These are phyloP conservation scores for Pluvialis apricaria DNA, from an alignment of 2,113 vertebrate genomes.

Conservation along the genomic window DNA sequence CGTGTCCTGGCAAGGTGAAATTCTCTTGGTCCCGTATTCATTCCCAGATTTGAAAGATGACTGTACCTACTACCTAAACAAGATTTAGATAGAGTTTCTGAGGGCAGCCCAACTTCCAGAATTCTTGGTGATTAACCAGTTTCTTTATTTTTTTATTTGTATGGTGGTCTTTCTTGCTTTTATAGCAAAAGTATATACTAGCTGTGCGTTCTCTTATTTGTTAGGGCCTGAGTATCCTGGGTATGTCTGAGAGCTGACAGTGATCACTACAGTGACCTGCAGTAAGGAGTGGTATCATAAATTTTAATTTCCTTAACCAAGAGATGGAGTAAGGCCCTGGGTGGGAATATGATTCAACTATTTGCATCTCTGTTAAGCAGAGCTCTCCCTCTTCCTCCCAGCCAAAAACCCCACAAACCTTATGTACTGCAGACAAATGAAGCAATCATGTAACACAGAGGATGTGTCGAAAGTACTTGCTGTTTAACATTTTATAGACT, in stretches of 20 bases:
- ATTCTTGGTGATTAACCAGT: background rate
- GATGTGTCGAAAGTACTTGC: background rate
- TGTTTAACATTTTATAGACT: background rate
- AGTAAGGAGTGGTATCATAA: background rate
- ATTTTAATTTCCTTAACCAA: background rate
- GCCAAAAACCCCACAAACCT: rapidly evolving
- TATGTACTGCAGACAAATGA: background rate
- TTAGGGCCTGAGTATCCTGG: background rate
- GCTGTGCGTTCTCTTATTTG: background rate
- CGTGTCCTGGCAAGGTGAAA: background rate
- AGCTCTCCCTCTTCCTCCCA: background rate
- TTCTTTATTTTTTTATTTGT: background rate
- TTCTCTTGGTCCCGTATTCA: background rate
- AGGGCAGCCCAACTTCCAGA: background rate
- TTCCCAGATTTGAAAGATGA: background rate
- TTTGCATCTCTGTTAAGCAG: background rate
- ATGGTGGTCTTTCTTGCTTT: background rate
- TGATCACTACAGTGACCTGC: background rate
- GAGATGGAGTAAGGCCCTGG: background rate
- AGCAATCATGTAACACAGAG: background rate
- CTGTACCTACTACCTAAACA: background rate
- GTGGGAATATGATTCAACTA: background rate
- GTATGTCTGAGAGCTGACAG: background rate
- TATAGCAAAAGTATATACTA: background rate
- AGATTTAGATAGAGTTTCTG: background rate